phyloP scores from a whole-genome alignment of 2,113 vertebrate species.

The Tricholaema leucomelas region DNA sequence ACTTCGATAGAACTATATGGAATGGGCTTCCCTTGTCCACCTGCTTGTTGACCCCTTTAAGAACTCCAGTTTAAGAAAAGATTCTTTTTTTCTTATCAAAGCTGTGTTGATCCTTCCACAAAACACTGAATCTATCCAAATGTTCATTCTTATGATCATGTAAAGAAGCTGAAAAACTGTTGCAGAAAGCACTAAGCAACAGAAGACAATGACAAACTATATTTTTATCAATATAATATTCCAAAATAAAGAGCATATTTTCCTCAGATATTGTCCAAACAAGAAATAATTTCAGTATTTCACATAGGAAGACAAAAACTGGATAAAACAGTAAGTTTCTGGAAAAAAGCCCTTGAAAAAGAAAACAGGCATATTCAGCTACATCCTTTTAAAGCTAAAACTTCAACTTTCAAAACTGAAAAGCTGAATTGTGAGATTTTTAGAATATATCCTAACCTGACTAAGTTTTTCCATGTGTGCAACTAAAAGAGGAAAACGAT shows the following conservation, averaged over 20 bases:
- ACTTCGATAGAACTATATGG: not conserved
- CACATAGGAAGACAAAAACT: not conserved
- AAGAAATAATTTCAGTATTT: not conserved
- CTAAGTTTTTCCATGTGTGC: constrained; percentile 98
- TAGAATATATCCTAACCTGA: constrained; percentile 79
- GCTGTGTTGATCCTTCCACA: not conserved
- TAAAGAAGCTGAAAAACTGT: not conserved
- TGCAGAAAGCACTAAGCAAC: not conserved
- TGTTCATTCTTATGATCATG: not conserved
- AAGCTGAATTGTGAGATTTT: not conserved
- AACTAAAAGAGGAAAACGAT: constrained; percentile 95
- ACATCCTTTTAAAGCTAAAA: not conserved
- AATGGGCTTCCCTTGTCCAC: not conserved
- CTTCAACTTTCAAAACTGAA: not conserved
- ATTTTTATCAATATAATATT: not conserved
- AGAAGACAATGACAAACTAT: not conserved
- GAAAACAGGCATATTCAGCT: not conserved
- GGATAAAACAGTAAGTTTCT: not conserved
- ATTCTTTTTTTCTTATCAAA: not conserved
- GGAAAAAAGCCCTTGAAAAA: not conserved
- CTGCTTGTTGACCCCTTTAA: not conserved
- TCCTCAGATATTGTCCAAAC: not conserved
- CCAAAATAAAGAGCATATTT: not conserved
- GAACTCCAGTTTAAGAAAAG: not conserved
- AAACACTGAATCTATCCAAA: not conserved